Base-by-base conservation (phyloP, 2,113 vertebrate species). In the Leucosticte australis region DNA sequence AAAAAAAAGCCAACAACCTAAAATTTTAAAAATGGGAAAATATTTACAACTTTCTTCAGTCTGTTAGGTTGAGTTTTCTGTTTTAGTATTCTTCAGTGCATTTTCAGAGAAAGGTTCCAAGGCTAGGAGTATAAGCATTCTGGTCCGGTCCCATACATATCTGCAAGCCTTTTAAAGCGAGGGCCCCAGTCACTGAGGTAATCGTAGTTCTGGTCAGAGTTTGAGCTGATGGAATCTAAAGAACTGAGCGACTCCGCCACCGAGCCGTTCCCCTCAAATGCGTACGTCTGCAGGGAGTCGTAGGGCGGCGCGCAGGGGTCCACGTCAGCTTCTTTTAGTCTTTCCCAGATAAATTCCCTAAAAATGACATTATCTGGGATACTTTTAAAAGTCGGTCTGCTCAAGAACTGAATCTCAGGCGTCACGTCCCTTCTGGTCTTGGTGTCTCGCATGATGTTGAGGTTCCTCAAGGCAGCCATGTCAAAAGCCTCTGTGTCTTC, bases 141-240 rank as follows among this genome's bases (percentile, higher is more conserved):
- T 84, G 97, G 98, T 56, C 98, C 98, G 4, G 98, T 98, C 22
- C 99, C 99, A 17, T 99, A 99, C 97, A 99, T 98, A 92, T 99
- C 99, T 1, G 99, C 99, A n/a, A 99, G 98, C 95, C 99, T 98
- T 97, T 99, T 99, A 94, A 99, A 99, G 17, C 98, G 99, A 8
- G 99, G 99, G 7, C 99, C 99, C 99, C 99, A 99, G 98, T 98
- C 99, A 97, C 98, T 99, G 69, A 99, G 98, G 95, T 99, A 99
- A 97, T 99, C 99, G 2, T 99, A 99, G 97, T 99, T 99, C 98
- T 99, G 99, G 87, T 99, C 99, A 57, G 99, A 99, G 98, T 99
- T 99, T 87, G 99, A 98, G 96, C 99, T 99, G 96, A 99, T 97
- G 3, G 99, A 99, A 96, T 99, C 99, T 93, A 99, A 97, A 7